Evolutionary conservation across 1,140 invertebrate genomes (phyloP).

Genomic region (Aleiodes sp.): DNA sequence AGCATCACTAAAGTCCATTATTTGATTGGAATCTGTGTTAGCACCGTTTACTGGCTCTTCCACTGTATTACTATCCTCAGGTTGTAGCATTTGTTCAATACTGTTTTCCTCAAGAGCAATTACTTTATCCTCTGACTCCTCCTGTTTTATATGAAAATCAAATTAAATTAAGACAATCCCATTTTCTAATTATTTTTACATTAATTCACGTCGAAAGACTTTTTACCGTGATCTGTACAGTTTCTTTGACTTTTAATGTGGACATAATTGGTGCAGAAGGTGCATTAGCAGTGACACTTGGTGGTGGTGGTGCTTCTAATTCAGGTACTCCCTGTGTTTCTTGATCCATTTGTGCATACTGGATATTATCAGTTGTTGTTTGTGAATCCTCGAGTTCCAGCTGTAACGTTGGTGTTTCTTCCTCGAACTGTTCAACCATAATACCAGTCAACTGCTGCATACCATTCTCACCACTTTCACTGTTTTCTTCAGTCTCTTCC

Average conservation of each 20-base stretch:
- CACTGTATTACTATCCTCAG: constrained; percentile 12
- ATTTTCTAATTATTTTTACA: background rate
- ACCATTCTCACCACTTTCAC: constrained; percentile 45
- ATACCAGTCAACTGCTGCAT: constrained; percentile 43
- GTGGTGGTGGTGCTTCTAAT: constrained; percentile 51
- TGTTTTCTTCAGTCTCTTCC: constrained; percentile 47
- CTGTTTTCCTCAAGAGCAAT: constrained; percentile 35
- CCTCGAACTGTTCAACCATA: constrained; percentile 42
- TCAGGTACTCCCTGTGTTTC: constrained; percentile 49
- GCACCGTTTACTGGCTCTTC: constrained; percentile 31
- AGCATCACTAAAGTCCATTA: constrained; percentile 25
- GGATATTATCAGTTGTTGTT: constrained; percentile 25
- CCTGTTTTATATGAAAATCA: constrained; percentile 6
- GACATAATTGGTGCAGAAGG: constrained; percentile 39
- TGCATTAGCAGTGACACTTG: constrained; percentile 43
- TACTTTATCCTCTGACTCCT: constrained; percentile 35
- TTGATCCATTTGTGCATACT: constrained; percentile 35
- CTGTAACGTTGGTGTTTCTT: constrained; percentile 43
- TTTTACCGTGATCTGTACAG: constrained; percentile 30
- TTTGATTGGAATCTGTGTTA: constrained; percentile 19
- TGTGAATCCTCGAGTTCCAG: constrained; percentile 46
- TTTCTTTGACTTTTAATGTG: constrained; percentile 43
- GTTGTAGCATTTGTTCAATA: constrained; percentile 27
- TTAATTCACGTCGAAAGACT: background rate
- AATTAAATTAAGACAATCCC: background rate